Conservation (phyloP, 2,888 invertebrate species). For the Coenonympha arcania region DNA sequence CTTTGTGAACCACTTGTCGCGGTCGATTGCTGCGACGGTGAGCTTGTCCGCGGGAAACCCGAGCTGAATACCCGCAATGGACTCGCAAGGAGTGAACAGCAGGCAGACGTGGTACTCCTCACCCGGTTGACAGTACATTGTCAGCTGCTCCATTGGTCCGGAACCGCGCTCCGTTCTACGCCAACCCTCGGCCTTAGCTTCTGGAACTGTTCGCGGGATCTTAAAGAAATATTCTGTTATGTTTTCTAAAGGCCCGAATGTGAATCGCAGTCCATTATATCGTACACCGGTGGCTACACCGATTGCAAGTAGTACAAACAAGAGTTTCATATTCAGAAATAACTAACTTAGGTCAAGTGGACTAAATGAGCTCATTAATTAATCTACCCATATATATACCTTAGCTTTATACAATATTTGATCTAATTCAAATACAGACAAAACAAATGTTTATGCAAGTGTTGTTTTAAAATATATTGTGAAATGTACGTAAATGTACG, state of each 20-base stretch:
- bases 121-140: neutral
- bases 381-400: too few relatives aligned
- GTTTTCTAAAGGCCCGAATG: neutral
- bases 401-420: too few relatives aligned
- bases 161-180: neutral
- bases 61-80: neutral
- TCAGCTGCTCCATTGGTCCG: neutral
- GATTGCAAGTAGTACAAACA: too few relatives aligned
- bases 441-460: too few relatives aligned
- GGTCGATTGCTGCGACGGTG: slow-evolving; percentile 41
- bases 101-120: neutral
- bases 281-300: too few relatives aligned
- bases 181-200: neutral
- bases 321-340: too few relatives aligned
- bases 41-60: slow-evolving; percentile 48
- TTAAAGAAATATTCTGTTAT: neutral
- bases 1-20: slow-evolving; percentile 52
- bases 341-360: too few relatives aligned
- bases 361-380: too few relatives aligned
- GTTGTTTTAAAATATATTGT: too few relatives aligned
- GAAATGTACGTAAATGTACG: too few relatives aligned
- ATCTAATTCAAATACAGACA: too few relatives aligned
- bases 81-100: neutral
- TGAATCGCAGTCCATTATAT: neutral
- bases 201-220: neutral